A percentile compares a stretch with the other conserved stretches of the same genome.
phyloP scores from a whole-genome alignment of 2,888 invertebrate species.

The Rotaria magnacalcarata region DNA sequence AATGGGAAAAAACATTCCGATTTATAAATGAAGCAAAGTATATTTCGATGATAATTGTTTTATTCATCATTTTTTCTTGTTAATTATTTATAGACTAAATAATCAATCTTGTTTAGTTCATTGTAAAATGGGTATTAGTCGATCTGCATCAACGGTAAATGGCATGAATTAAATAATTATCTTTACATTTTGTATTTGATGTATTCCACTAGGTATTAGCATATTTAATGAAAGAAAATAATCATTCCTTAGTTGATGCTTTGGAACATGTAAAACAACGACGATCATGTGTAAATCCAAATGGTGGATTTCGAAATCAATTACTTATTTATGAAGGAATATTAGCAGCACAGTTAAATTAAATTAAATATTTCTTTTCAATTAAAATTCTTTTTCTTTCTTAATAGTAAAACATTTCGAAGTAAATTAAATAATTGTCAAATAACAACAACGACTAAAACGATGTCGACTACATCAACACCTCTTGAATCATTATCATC shows the following conservation, averaged over 20 bases:
- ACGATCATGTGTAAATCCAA: constrained; percentile 88
- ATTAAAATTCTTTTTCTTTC: neutral
- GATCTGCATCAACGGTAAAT: constrained; percentile 76
- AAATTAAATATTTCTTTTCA: neutral
- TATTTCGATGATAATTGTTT: constrained; percentile 48
- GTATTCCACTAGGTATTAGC: constrained; percentile 70
- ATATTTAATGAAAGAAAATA: constrained; percentile 94
- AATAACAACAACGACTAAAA: neutral
- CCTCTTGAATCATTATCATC: neutral
- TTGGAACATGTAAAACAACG: constrained; percentile 81
- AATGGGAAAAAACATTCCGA: constrained; percentile 95
- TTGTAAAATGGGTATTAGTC: constrained; percentile 97
- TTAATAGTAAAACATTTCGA: constrained; percentile 20
- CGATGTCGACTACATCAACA: neutral
- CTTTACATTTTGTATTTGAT: neutral
- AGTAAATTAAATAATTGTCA: neutral
- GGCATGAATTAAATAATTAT: too few relatives aligned
- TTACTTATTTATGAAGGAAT: constrained; percentile 77
- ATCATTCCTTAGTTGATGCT: constrained; percentile 83
- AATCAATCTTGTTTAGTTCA: constrained; percentile 69
- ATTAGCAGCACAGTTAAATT: neutral
- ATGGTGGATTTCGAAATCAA: constrained; percentile 85
- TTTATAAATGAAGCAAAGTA: constrained; percentile 83
- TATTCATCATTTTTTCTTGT: neutral
- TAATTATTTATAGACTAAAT: neutral